These are phyloP conservation scores for Pocillopora verrucosa DNA, from an alignment of 64 coral and sea anemone genomes.

Conservation along the genomic window DNA sequence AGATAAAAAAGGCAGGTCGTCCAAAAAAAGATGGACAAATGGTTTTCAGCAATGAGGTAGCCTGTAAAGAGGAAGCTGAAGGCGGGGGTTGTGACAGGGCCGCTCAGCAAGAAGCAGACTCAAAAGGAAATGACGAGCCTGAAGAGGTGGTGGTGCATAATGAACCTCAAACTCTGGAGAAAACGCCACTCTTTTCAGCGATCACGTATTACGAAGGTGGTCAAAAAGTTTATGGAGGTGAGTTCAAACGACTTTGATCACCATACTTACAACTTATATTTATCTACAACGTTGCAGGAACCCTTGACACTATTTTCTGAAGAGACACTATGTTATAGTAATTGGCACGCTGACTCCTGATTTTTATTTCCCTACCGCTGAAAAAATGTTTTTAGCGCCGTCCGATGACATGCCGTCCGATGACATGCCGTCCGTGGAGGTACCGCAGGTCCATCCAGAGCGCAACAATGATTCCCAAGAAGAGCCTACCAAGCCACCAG, in stretches of 20 bases:
- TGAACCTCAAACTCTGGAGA: background rate
- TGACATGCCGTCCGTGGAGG: no score
- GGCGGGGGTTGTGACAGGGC: background rate
- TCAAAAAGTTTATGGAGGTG: background rate
- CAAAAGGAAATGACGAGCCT: background rate
- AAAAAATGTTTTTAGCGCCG: no score
- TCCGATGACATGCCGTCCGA: no score
- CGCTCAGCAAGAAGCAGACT: background rate
- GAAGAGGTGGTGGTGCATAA: background rate
- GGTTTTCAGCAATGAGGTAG: background rate
- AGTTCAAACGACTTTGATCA: background rate
- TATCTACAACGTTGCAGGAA: background rate
- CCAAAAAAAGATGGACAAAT: background rate
- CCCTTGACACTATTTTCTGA: no score
- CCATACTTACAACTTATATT: background rate
- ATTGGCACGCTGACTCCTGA: no score
- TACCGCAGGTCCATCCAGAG: no score
- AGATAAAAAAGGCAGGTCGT: background rate
- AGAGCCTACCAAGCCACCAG: no score
- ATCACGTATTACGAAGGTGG: slow-evolving; percentile 8
- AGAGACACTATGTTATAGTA: no score
- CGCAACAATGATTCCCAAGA: no score
- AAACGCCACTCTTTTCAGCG: slow-evolving; percentile 15
- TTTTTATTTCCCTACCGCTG: no score
- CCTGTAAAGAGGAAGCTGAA: background rate